These are phyloP conservation scores for Heteronetta atricapilla DNA, from an alignment of 2,113 vertebrate species.

Conservation along the genomic window DNA sequence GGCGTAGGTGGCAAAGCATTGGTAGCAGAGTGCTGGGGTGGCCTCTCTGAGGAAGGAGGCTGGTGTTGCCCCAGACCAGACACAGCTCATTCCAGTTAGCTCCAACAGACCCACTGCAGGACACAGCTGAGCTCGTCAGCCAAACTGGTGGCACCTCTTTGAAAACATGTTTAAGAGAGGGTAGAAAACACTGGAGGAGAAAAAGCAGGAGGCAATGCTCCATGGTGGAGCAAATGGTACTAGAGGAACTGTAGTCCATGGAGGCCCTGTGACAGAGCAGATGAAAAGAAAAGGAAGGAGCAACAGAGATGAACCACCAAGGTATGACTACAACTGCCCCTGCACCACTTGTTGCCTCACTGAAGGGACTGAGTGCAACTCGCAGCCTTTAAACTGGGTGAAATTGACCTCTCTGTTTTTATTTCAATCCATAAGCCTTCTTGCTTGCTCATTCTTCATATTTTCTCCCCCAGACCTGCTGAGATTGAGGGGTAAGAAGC, in stretches of 20 bases:
- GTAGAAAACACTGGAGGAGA: not conserved
- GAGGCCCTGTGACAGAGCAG: not conserved
- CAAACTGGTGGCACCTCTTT: not conserved
- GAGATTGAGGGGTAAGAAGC: rapidly evolving
- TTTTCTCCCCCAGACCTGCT: not conserved
- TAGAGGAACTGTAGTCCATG: not conserved
- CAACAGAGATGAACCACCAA: not conserved
- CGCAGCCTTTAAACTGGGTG: not conserved
- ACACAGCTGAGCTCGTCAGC: not conserved
- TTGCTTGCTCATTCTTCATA: not conserved
- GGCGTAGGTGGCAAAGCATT: not conserved
- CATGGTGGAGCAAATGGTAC: not conserved
- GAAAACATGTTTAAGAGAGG: not conserved
- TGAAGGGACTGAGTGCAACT: not conserved
- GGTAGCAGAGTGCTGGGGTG: not conserved
- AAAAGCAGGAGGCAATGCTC: not conserved
- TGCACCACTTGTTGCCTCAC: not conserved
- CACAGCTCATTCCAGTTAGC: not conserved
- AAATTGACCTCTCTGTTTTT: not conserved
- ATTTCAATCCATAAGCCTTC: not conserved
- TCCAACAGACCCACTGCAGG: not conserved
- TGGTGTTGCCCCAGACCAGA: not conserved
- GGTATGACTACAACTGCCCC: not conserved
- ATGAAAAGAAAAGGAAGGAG: not conserved
- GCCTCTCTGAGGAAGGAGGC: not conserved